Evolutionary conservation across 64 coral and sea anemone genomes (phyloP).

Genomic region (Orbicella faveolata): DNA sequence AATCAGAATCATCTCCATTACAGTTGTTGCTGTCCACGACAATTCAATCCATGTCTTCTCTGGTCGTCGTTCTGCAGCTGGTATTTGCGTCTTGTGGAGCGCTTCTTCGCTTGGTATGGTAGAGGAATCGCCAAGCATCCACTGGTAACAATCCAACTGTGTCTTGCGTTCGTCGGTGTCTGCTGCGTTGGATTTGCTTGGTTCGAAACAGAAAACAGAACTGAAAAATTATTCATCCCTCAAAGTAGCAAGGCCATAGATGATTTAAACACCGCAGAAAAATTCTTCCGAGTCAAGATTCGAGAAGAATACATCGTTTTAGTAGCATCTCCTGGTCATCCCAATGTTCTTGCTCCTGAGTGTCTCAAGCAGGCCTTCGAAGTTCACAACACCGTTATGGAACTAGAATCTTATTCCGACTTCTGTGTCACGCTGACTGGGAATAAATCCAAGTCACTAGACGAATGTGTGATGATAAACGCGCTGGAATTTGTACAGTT

Average conservation of each 20-base stretch:
- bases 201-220: slow-evolving; percentile 72
- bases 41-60: neutral
- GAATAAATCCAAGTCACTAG: neutral
- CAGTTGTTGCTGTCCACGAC: neutral
- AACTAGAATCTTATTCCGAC: slow-evolving; percentile 22
- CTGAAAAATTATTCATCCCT: slow-evolving; percentile 76
- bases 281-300: slow-evolving; percentile 47
- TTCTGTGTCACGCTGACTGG: slow-evolving; percentile 49
- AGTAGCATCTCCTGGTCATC: slow-evolving; percentile 5
- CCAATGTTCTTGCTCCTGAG: slow-evolving; percentile 36
- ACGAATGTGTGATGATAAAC: slow-evolving; percentile 56
- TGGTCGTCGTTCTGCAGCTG: slow-evolving; percentile 3
- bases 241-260: slow-evolving; percentile 75
- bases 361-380: slow-evolving; percentile 56
- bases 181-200: slow-evolving; percentile 59
- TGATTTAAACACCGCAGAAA: slow-evolving; percentile 63
- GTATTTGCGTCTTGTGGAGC: neutral
- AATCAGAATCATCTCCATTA: neutral
- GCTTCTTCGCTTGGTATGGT: slow-evolving; percentile 58
- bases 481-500: slow-evolving; percentile 70
- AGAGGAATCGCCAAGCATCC: slow-evolving; percentile 45
- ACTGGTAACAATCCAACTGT: slow-evolving; percentile 43
- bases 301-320: slow-evolving; percentile 44
- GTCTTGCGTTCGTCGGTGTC: slow-evolving; percentile 21
- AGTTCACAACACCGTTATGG: slow-evolving; percentile 38